Evolutionary conservation across 2,797 vertebrate genomes (phyloP).

Genomic region (Dryobates pubescens): DNA sequence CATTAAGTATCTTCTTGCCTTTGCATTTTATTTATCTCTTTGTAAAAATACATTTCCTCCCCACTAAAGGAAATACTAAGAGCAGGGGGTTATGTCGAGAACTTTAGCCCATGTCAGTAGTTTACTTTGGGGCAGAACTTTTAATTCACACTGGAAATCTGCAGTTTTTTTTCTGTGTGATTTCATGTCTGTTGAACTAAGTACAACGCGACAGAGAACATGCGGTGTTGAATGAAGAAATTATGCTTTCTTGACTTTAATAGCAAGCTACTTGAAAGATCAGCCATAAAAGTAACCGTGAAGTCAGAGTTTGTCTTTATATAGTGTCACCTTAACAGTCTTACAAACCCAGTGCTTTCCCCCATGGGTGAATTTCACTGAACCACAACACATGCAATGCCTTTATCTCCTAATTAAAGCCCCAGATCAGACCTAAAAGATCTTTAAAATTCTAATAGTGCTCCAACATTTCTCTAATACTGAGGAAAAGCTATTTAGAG

Average conservation of each 20-base stretch:
- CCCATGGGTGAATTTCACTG: background rate
- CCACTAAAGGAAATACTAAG: background rate
- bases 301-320: background rate
- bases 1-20: background rate
- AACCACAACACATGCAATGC: background rate
- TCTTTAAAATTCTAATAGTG: background rate
- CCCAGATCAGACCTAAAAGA: background rate
- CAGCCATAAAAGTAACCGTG: background rate
- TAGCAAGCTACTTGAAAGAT: background rate
- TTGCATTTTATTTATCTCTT: background rate
- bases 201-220: background rate
- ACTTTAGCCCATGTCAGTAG: background rate
- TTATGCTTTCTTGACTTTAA: background rate
- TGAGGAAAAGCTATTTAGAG: background rate
- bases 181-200: background rate
- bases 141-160: background rate
- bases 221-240: background rate
- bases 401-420: background rate
- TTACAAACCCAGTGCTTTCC: background rate
- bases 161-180: background rate
- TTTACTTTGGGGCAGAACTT: fast-evolving
- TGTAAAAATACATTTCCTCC: background rate
- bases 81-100: background rate
- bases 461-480: background rate
- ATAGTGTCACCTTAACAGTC: background rate